phyloP scores from a whole-genome alignment of 2,888 invertebrate genomes.

The Junonia oenone region DNA sequence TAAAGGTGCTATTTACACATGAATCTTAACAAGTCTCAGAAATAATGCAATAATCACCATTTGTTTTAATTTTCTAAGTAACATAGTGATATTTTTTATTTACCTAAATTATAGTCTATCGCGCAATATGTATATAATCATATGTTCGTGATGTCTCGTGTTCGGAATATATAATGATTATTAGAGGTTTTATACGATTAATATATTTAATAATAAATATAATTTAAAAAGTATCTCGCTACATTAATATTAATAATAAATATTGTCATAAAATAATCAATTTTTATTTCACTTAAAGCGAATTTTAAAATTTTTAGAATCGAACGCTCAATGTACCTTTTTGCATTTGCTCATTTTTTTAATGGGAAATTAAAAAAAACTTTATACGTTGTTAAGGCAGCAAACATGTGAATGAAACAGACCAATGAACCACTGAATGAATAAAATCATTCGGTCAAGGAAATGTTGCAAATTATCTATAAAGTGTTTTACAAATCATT shows the following conservation, averaged over 20 bases:
- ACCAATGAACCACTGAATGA: neutral
- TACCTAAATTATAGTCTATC: constrained; percentile 33
- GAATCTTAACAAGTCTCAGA: neutral
- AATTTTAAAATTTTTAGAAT: constrained; percentile 23
- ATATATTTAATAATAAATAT: constrained; percentile 7
- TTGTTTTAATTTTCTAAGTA: constrained; percentile 2
- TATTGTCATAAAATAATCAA: neutral
- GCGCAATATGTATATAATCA: constrained; percentile 39
- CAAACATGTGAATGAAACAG: neutral
- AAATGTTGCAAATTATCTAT: neutral
- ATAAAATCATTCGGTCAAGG: neutral
- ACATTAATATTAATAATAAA: constrained; percentile 3
- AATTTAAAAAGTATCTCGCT: constrained; percentile 10
- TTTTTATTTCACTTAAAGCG: neutral
- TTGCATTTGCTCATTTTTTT: constrained; percentile 60
- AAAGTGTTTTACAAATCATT: neutral
- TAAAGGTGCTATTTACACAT: neutral
- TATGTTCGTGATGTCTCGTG: constrained; percentile 33
- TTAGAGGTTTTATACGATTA: constrained; percentile 9
- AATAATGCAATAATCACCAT: neutral
- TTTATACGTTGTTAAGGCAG: neutral
- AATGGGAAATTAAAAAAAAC: constrained; percentile 1
- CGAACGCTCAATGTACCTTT: constrained; percentile 52
- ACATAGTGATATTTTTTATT: constrained; percentile 19
- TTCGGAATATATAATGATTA: constrained; percentile 19